Evolutionary conservation across 2,113 vertebrate species (phyloP), one percentile per base, ranked within the genome.

Genomic region (Siphamia tubifer): DNA sequence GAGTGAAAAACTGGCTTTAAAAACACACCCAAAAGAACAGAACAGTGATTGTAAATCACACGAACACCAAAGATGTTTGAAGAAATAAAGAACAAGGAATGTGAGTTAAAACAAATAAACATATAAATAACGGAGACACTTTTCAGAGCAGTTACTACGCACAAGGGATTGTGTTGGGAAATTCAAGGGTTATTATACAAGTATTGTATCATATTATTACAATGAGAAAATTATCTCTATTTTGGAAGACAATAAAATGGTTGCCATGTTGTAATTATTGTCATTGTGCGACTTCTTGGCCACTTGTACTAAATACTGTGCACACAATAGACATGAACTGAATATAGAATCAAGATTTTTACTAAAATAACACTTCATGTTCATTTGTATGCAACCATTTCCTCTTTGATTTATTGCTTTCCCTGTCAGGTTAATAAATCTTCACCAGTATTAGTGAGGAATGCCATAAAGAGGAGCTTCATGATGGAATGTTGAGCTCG

Each of bases 31-130:
- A 76, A 54, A 56, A 86, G 82, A 43, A 90, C 64, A 83, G 65
- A 66, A 66, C 66, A 76, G 68, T 62, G 55, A 70, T 42, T 38
- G 63, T 91, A 92, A 92, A 91, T 91, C 83, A 88, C 47, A 67
- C 6, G 25, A 65, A 77, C 68, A 74, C 81, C 55, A 87, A 88
- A 83, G 72, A 17, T 45, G 67, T 88, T 79, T 45, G 49, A 86
- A 80, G 75, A 81, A 60, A 65, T 73, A 57, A 63, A 48, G 69
- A 65, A 78, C 74, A 75, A 83, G 71, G 47, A 79, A 79, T 74
- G 70, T 55, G 70, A 74, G 19, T 76, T 73, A 67, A 62, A 66
- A 80, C 68, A 84, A 85, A 89, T 78, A 88, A 86, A 90, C 73
- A 82, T 74, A 84, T 76, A 77, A 79, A 90, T 79, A 79, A 83